Evolutionary conservation across 2,888 invertebrate genomes (phyloP).

Genomic region (Heliconius erato): DNA sequence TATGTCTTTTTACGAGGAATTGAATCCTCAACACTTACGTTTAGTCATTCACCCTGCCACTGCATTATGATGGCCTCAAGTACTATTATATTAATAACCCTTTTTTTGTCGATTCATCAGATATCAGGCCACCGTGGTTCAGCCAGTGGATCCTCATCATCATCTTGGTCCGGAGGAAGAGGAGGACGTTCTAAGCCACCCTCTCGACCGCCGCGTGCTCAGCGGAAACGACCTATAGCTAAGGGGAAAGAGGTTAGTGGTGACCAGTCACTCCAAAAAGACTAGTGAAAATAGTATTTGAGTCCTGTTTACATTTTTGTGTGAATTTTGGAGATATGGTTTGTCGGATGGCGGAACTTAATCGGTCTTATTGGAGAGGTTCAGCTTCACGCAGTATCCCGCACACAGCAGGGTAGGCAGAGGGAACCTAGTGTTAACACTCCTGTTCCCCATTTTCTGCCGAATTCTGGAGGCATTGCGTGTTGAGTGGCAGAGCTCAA

Average conservation of each 20-base stretch:
- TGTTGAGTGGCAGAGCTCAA: no score
- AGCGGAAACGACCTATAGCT: constrained; percentile 71
- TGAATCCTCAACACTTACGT: neutral
- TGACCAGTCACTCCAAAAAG: neutral
- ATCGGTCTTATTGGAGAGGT: neutral
- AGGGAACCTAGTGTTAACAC: no score
- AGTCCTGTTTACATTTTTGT: no score
- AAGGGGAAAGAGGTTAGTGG: constrained; percentile 76
- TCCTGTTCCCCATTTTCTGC: no score
- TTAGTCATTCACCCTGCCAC: neutral
- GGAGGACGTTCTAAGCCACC: constrained; percentile 63
- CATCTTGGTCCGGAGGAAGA: constrained; percentile 74
- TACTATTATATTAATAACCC: no score
- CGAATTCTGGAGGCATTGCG: no score
- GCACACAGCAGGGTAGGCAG: no score
- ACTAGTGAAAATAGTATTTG: no score
- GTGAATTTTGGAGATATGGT: neutral
- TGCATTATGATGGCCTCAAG: neutral
- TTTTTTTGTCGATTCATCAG: constrained; percentile 56
- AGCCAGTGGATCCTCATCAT: constrained; percentile 73
- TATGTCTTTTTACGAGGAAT: neutral
- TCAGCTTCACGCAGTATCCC: no score
- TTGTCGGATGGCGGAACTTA: neutral
- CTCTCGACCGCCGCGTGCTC: constrained; percentile 66
- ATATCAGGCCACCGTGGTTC: constrained; percentile 72